Percentiles rank a stretch among this genome's conserved stretches.
Evolutionary conservation across 35 echinoderm and acorn worm species (phyloP).

Genomic region (Lytechinus variegatus): DNA sequence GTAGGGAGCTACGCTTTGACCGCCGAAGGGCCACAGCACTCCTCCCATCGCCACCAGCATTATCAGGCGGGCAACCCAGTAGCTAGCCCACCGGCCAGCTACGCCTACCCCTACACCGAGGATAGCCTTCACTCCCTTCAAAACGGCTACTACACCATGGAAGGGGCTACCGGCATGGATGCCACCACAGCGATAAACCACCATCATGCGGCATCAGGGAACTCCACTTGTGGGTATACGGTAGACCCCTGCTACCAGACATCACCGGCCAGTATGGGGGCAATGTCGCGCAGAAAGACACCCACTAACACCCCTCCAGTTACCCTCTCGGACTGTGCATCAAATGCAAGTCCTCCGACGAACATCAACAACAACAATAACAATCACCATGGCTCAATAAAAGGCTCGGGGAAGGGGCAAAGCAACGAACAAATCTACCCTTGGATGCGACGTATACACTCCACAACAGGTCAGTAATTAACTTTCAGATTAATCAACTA

Average conservation of each 20-base stretch:
- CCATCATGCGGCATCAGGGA: slow-evolving; percentile 26
- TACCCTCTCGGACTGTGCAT: slow-evolving; percentile 37
- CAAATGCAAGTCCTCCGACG: slow-evolving; percentile 38
- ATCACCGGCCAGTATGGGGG: slow-evolving; percentile 31
- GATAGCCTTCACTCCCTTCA: slow-evolving; percentile 40
- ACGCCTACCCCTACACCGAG: slow-evolving; percentile 49
- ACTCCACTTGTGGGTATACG: slow-evolving; percentile 22
- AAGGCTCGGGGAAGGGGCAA: slow-evolving; percentile 48
- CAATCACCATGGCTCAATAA: slow-evolving; percentile 47
- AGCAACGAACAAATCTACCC: slow-evolving; percentile 46
- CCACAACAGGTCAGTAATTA: slow-evolving; percentile 31
- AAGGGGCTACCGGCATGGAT: slow-evolving; percentile 51
- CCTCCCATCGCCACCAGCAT: slow-evolving; percentile 48
- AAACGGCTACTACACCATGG: slow-evolving; percentile 54
- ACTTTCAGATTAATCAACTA: slow-evolving; percentile 3
- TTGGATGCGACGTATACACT: slow-evolving; percentile 43
- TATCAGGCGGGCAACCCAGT: slow-evolving; percentile 48
- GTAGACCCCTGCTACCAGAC: slow-evolving; percentile 47
- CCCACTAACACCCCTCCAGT: slow-evolving; percentile 46
- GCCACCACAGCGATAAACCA: slow-evolving; percentile 39
- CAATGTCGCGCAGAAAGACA: slow-evolving; percentile 28
- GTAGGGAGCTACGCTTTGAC: slow-evolving; percentile 51
- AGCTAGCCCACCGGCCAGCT: slow-evolving; percentile 51
- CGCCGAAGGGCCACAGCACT: slow-evolving; percentile 43
- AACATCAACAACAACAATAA: slow-evolving; percentile 50